Evolutionary conservation across 2,797 vertebrate species (phyloP).

Genomic region (Amazona ochrocephala): DNA sequence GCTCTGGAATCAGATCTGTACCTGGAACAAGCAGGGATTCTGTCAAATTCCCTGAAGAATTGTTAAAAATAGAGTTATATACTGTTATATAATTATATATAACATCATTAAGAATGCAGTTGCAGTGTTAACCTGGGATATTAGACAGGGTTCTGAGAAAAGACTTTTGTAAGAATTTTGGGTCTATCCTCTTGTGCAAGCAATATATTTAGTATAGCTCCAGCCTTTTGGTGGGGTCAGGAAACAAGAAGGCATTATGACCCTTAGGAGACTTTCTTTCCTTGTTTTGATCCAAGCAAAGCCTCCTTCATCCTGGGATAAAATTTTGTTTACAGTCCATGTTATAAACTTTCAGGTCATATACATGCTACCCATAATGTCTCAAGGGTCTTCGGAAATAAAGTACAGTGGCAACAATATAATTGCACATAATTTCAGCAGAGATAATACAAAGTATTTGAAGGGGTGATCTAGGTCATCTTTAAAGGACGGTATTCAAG

Average conservation of each 20-base stretch:
- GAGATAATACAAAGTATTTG: not conserved
- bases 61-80: not conserved
- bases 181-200: not conserved
- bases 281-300: not conserved
- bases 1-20: not conserved
- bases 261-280: not conserved
- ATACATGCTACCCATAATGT: not conserved
- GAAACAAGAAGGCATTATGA: not conserved
- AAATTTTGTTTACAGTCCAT: not conserved
- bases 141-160: not conserved
- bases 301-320: not conserved
- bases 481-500: not conserved
- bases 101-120: rapidly evolving
- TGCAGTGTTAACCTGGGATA: not conserved
- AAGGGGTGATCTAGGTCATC: not conserved
- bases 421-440: not conserved
- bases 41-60: not conserved
- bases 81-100: not conserved
- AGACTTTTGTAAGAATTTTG: not conserved
- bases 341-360: not conserved
- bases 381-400: not conserved
- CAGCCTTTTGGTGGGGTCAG: not conserved
- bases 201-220: rapidly evolving
- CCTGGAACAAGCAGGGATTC: not conserved
- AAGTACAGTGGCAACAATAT: not conserved